phyloP scores from a whole-genome alignment of 2,113 vertebrate species.

The Grammatotria lemairii region DNA sequence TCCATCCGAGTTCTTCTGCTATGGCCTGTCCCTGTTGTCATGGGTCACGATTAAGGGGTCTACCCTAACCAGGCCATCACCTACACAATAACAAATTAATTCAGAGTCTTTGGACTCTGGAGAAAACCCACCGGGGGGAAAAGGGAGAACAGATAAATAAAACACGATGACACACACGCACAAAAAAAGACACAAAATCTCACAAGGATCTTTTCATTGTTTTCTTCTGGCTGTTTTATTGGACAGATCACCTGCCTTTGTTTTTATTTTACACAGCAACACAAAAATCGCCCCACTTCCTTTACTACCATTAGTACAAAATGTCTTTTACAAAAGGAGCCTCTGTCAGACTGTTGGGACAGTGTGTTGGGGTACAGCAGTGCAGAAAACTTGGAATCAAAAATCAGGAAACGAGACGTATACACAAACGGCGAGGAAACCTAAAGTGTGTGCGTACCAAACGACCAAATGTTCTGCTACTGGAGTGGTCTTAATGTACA shows the following conservation, averaged over 20 bases:
- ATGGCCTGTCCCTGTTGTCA: neutral
- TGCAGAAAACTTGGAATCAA: conserved; percentile 24
- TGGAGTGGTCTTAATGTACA: neutral
- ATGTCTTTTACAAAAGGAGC: conserved; percentile 62
- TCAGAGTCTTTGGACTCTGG: neutral
- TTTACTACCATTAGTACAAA: conserved; percentile 66
- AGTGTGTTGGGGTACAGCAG: conserved; percentile 35
- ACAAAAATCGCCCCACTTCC: conserved; percentile 36
- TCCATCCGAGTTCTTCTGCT: accelerated
- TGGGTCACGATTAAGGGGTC: accelerated
- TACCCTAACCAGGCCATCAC: neutral
- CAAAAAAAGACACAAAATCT: neutral
- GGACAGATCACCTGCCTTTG: conserved; percentile 18
- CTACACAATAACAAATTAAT: neutral
- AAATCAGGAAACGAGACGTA: neutral
- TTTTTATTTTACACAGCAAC: conserved; percentile 37
- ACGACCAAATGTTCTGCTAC: conserved; percentile 23
- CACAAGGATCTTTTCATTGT: neutral
- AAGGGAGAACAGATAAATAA: neutral
- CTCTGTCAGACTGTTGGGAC: conserved; percentile 14
- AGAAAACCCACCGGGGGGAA: neutral
- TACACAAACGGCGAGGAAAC: neutral
- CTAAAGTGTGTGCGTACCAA: neutral
- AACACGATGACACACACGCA: neutral
- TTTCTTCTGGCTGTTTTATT: conserved; percentile 56